phyloP scores from a whole-genome alignment of 2,797 vertebrate species.

The Enteromius afrohamiltoni region DNA sequence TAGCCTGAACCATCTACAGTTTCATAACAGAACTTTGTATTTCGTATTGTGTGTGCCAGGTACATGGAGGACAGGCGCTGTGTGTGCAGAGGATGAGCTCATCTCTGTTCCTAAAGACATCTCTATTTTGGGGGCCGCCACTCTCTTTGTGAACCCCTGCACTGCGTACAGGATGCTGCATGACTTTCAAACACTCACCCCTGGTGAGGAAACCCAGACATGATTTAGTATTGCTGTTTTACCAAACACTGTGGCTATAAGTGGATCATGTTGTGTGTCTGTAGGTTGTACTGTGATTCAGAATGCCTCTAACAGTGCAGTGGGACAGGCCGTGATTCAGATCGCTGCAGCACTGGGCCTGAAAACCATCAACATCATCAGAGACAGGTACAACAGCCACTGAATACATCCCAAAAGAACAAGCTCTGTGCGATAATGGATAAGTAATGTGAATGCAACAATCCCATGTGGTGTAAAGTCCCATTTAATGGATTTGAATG shows the following conservation, averaged over 20 bases:
- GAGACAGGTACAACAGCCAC: constrained; percentile 52
- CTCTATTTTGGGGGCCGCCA: constrained; percentile 65
- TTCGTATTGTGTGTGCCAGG: constrained; percentile 52
- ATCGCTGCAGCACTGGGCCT: constrained; percentile 63
- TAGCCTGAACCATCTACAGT: background rate
- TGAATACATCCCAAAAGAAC: background rate
- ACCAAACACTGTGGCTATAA: background rate
- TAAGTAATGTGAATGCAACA: background rate
- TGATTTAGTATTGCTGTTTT: background rate
- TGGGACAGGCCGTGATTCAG: constrained; percentile 70
- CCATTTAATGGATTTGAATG: background rate
- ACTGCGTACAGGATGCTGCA: constrained; percentile 69
- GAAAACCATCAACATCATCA: constrained; percentile 66
- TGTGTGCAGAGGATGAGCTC: constrained; percentile 62
- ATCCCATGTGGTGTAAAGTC: background rate
- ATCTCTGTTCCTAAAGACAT: constrained; percentile 62
- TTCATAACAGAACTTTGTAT: background rate
- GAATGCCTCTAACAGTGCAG: constrained; percentile 68
- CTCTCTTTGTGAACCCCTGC: constrained; percentile 68
- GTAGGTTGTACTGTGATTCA: constrained; percentile 68
- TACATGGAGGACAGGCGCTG: constrained; percentile 68
- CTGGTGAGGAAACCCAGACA: constrained; percentile 52
- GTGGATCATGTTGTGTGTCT: background rate
- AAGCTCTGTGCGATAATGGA: too few relatives aligned
- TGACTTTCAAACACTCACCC: constrained; percentile 62